A percentile compares a stretch with the other conserved stretches of the same genome.
phyloP scores from a whole-genome alignment of 2,797 vertebrate genomes.

The Myiotriccus ornatus region DNA sequence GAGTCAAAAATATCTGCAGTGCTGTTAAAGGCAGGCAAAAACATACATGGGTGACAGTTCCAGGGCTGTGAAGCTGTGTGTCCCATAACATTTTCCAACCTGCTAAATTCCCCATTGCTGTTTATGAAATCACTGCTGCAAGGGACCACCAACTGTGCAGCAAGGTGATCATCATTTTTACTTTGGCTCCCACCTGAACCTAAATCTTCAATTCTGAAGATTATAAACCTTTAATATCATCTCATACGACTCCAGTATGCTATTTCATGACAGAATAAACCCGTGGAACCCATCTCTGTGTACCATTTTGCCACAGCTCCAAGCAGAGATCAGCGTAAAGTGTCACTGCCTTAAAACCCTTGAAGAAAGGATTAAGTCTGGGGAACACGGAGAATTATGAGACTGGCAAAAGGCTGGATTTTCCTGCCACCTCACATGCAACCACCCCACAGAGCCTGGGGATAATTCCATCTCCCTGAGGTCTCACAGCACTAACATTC shows the following conservation, averaged over 20 bases:
- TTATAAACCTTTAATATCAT: not conserved
- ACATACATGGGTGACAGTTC: accelerated
- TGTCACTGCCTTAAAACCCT: not conserved
- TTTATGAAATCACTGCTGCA: not conserved
- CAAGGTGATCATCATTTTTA: not conserved
- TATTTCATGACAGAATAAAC: not conserved
- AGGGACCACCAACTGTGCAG: not conserved
- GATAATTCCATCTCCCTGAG: not conserved
- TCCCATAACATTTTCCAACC: not conserved
- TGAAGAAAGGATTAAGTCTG: not conserved
- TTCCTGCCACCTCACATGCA: not conserved
- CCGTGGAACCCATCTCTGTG: not conserved
- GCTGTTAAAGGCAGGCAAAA: not conserved
- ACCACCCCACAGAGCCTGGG: not conserved
- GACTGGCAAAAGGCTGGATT: not conserved
- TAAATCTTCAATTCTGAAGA: not conserved
- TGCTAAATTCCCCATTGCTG: not conserved
- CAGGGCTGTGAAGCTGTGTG: not conserved
- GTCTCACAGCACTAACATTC: not conserved
- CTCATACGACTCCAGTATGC: not conserved
- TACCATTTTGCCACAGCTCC: not conserved
- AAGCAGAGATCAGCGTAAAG: not conserved
- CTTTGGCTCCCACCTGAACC: not conserved
- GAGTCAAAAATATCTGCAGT: slow-evolving; percentile 7
- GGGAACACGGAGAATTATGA: not conserved